Conservation (phyloP, 2,888 invertebrate genomes). For the Agrochola circellaris region DNA sequence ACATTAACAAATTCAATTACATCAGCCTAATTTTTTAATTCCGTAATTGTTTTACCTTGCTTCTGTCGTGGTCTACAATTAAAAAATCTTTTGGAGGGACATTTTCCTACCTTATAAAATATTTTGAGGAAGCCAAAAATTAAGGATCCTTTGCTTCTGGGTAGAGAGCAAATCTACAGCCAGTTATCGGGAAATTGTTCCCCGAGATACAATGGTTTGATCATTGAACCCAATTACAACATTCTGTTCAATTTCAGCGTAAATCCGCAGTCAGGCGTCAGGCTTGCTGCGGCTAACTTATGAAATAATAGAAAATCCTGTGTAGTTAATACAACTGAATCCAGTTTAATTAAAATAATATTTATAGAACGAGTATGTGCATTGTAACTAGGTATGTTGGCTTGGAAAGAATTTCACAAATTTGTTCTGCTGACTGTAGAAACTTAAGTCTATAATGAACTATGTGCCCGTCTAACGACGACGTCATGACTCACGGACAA, state of each 20-base stretch:
- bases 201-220: slow-evolving; percentile 9
- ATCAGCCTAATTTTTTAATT: slow-evolving; percentile 46
- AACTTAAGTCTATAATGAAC: slow-evolving; percentile 74
- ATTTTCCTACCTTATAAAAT: slow-evolving; percentile 10
- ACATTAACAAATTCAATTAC: slow-evolving; percentile 45
- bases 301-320: not conserved
- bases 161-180: slow-evolving; percentile 1
- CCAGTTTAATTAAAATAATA: not conserved
- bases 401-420: not conserved
- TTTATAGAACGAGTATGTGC: not conserved
- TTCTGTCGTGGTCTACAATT: slow-evolving; percentile 15
- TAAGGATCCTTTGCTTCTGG: not conserved
- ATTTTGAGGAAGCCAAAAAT: slow-evolving; percentile 22
- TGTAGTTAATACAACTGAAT: not conserved
- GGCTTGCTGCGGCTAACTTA: not conserved
- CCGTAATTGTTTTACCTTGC: slow-evolving; percentile 44
- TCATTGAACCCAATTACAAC: slow-evolving; percentile 25
- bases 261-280: not conserved
- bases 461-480: slow-evolving; percentile 77
- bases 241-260: slow-evolving; percentile 4
- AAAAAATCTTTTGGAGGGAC: slow-evolving; percentile 13
- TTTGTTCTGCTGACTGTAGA: slow-evolving; percentile 34
- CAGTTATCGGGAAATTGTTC: slow-evolving; percentile 16
- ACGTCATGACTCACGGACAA: slow-evolving; percentile 82
- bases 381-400: not conserved